A percentile compares a stretch with the other conserved stretches of the same genome.
These are phyloP conservation scores for Spheniscus mendiculus DNA, from an alignment of 2,113 vertebrate species.

Conservation along the genomic window DNA sequence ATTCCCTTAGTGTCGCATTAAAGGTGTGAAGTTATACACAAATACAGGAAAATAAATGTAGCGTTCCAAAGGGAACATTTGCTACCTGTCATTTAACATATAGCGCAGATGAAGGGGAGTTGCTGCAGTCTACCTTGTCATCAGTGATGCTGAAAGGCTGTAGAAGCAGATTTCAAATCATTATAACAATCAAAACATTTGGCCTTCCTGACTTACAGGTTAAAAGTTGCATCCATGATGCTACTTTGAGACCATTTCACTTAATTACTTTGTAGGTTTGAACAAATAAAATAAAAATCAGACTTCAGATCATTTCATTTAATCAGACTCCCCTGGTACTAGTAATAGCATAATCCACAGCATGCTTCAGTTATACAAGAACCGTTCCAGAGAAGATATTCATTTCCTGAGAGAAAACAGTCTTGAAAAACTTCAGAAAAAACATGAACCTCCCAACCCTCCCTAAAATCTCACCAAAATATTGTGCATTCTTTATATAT, in stretches of 20 bases:
- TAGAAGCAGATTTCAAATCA: background rate
- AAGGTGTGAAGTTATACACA: background rate
- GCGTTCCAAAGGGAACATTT: background rate
- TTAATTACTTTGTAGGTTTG: background rate
- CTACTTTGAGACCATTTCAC: background rate
- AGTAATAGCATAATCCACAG: background rate
- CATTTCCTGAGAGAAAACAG: background rate
- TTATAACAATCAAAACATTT: background rate
- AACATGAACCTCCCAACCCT: background rate
- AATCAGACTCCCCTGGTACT: background rate
- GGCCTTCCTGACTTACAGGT: background rate
- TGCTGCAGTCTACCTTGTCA: background rate
- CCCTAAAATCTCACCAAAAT: background rate
- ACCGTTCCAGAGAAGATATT: background rate
- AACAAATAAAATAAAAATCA: background rate
- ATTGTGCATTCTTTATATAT: background rate
- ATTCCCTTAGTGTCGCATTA: accelerated
- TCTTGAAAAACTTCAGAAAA: background rate
- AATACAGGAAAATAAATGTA: background rate
- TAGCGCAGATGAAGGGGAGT: background rate
- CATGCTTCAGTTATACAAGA: background rate
- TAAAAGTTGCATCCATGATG: background rate
- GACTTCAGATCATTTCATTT: background rate
- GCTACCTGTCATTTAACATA: background rate
- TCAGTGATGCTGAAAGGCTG: background rate